Evolutionary conservation across 2,113 vertebrate genomes (phyloP).

Genomic region (Marcusenius ussheri): DNA sequence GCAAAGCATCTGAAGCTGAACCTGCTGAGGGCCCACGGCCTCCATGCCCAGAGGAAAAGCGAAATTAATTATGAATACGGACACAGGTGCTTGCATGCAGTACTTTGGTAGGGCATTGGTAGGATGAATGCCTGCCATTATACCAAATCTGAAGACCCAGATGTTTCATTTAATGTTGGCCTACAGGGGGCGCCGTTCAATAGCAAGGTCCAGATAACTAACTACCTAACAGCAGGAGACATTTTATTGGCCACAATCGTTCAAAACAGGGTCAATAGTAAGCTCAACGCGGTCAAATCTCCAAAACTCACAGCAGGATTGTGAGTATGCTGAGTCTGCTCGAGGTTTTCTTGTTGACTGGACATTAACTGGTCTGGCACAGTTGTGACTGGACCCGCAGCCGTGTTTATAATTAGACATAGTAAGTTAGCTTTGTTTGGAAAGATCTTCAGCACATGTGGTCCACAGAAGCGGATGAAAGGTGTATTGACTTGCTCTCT

Average conservation of each 20-base stretch:
- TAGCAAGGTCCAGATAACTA: neutral
- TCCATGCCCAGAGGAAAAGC: neutral
- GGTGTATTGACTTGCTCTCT: neutral
- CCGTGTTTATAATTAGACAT: neutral
- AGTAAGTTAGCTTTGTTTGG: neutral
- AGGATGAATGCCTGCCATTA: neutral
- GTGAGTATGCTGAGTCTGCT: neutral
- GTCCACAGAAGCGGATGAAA: neutral
- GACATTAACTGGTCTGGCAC: conserved; percentile 1
- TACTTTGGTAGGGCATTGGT: neutral
- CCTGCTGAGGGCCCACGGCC: neutral
- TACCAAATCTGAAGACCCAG: neutral
- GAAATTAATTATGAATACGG: neutral
- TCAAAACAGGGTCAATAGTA: neutral
- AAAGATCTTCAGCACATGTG: neutral
- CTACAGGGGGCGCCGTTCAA: neutral
- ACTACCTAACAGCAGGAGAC: neutral
- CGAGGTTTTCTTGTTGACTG: neutral
- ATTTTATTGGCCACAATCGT: neutral
- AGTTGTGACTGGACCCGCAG: neutral
- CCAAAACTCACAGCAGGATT: neutral
- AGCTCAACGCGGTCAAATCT: neutral
- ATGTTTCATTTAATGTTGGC: neutral
- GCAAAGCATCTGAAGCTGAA: neutral
- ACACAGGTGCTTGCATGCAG: neutral